Base-by-base conservation (phyloP, 2,797 vertebrate species). In the Oophaga sylvatica region DNA sequence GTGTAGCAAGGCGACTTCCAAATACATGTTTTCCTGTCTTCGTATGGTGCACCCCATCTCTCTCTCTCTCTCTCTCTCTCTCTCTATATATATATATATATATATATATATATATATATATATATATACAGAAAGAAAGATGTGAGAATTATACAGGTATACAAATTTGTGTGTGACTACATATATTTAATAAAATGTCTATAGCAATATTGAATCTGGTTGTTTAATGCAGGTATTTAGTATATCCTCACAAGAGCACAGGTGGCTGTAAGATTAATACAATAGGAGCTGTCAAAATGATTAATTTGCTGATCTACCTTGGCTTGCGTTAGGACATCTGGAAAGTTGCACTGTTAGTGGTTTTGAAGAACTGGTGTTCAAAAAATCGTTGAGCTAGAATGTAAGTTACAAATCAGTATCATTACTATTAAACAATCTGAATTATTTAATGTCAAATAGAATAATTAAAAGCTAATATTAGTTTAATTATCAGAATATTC, bases 221-320 rank as follows among this genome's bases (percentile, higher is more conserved):
- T 16, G 13, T 62, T 22, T 62, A 63, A 26, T 76, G 16, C 63
- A 76, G 41, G 59, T 84, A 75, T 84, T 84, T 59, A 63, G 71
- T 5, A 76, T 76, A 76, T 84, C 59, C 83, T 84, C 57, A 45
- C 8, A 76, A 63, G 71, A 84, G 83, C 83, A 84, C 83, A 84
- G 83, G 83, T 84, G 83, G 83, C 62, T 77, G 59, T 76, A 84
- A 84, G 83, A 84, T 84, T 84, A 84, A 56, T 77, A 84, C 83
- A 84, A 84, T 71, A 84, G 76, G 59, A 76, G 83, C 83, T 84
- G 83, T 84, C 83, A 84, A 76, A 84, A 84, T 84, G 83, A 84
- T 84, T 84, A 84, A 84, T 84, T 84, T 10, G 11, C 71, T 76
- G 71, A 84, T 84, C 83, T 75, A 84, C 83, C 70, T 63, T 84